Conservation (phyloP, 2,888 invertebrate genomes). For the Bhutanitis thaidina region DNA sequence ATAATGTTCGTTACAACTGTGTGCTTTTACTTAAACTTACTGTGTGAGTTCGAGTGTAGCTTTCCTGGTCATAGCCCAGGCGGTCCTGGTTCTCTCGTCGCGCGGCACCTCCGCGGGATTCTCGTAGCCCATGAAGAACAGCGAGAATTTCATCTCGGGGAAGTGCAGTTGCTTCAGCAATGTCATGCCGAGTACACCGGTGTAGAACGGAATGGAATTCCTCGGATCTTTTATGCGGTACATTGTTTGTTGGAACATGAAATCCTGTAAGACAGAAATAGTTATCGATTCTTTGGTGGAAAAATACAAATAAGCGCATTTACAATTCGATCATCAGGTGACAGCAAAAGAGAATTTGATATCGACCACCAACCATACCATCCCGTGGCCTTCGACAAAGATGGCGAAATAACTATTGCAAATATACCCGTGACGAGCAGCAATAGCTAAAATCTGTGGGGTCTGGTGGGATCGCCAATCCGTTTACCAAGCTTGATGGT, state of each 20-base stretch:
- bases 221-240: constrained; percentile 95
- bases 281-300: neutral
- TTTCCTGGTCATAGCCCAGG: constrained; percentile 90
- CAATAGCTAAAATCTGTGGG: no score
- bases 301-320: no score
- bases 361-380: no score
- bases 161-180: constrained; percentile 93
- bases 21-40: no score
- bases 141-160: constrained; percentile 91
- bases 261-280: constrained; percentile 85
- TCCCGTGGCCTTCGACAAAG: no score
- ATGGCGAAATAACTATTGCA: no score
- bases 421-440: no score
- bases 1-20: no score
- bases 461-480: no score
- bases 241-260: constrained; percentile 98
- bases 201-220: constrained; percentile 93
- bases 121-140: constrained; percentile 96
- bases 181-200: constrained; percentile 94
- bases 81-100: constrained; percentile 83
- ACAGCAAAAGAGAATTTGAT: no score
- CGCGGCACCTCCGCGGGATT: constrained; percentile 85
- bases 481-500: no score
- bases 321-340: no score
- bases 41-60: constrained; percentile 96